Conservation (phyloP, 2,888 invertebrate species). For the Gandaritis pyraliata region DNA sequence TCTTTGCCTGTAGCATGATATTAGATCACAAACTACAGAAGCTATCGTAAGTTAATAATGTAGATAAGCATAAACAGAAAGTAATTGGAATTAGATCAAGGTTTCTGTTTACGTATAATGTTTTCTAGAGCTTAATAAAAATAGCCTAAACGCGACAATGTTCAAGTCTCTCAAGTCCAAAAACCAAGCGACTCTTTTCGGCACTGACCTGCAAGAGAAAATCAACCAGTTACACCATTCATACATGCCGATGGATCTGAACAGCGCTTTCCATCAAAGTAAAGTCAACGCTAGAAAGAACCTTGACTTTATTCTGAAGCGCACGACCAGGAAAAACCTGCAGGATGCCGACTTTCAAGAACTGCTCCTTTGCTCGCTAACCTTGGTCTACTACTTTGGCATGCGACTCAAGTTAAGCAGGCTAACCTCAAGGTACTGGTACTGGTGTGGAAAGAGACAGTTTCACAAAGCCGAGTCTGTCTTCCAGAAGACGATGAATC, state of each 20-base stretch:
- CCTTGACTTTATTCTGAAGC: slow-evolving; percentile 50
- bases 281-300: slow-evolving; percentile 57
- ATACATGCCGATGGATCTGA: slow-evolving; percentile 59
- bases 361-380: slow-evolving; percentile 58
- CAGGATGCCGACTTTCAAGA: slow-evolving; percentile 58
- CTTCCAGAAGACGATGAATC: slow-evolving; percentile 60
- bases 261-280: slow-evolving; percentile 45
- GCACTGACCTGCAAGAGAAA: slow-evolving; percentile 48
- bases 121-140: not conserved
- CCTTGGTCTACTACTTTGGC: slow-evolving; percentile 64
- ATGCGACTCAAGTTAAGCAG: slow-evolving; percentile 62
- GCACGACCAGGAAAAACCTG: slow-evolving; percentile 43
- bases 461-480: slow-evolving; percentile 58
- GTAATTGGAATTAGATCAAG: not conserved
- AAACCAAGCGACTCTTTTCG: slow-evolving; percentile 17
- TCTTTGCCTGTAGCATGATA: no score
- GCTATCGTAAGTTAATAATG: no score
- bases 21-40: no score
- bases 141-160: slow-evolving; percentile 1
- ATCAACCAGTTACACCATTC: slow-evolving; percentile 49
- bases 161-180: slow-evolving; percentile 24
- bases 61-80: not conserved
- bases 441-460: slow-evolving; percentile 52
- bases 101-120: not conserved
- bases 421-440: slow-evolving; percentile 49